A percentile compares a stretch with the other conserved stretches of the same genome.
Evolutionary conservation across 2,888 invertebrate genomes (phyloP).

Genomic region (Onthophagus sagittarius): DNA sequence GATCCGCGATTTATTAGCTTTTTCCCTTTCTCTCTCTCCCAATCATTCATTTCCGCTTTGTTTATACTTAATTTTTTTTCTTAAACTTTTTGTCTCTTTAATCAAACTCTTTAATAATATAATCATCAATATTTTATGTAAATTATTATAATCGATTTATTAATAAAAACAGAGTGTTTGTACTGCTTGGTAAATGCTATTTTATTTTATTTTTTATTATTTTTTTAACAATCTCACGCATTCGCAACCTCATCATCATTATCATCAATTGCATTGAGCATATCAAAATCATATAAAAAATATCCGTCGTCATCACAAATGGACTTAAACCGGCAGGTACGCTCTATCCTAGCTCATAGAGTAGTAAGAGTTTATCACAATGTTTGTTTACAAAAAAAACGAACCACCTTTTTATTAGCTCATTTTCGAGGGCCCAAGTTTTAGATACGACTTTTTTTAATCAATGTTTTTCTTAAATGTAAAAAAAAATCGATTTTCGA

Average conservation of each 20-base stretch:
- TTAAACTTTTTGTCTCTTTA: no score
- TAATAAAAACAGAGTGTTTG: conserved; percentile 32
- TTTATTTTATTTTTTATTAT: neutral
- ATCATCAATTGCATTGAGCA: conserved; percentile 39
- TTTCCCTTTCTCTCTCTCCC: no score
- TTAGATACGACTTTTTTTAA: conserved; percentile 11
- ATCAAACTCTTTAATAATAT: neutral
- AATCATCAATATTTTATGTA: neutral
- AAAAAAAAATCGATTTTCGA: neutral
- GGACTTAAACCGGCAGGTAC: conserved; percentile 31
- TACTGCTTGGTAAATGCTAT: conserved; percentile 44
- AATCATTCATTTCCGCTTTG: no score
- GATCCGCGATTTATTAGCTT: no score
- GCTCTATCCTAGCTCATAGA: conserved; percentile 34
- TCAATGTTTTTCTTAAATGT: neutral
- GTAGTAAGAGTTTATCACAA: conserved; percentile 24
- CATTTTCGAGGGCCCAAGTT: conserved; percentile 18
- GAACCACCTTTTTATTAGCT: conserved; percentile 23
- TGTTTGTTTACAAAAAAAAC: conserved; percentile 17
- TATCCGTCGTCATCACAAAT: conserved; percentile 30
- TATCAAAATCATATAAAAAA: conserved; percentile 47
- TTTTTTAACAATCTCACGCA: conserved; percentile 23
- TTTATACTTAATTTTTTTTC: no score
- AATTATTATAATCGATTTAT: conserved; percentile 8
- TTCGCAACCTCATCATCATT: conserved; percentile 24